Percentiles rank a stretch among this genome's conserved stretches.
Evolutionary conservation across 2,113 vertebrate species (phyloP).

Genomic region (Uria lomvia): DNA sequence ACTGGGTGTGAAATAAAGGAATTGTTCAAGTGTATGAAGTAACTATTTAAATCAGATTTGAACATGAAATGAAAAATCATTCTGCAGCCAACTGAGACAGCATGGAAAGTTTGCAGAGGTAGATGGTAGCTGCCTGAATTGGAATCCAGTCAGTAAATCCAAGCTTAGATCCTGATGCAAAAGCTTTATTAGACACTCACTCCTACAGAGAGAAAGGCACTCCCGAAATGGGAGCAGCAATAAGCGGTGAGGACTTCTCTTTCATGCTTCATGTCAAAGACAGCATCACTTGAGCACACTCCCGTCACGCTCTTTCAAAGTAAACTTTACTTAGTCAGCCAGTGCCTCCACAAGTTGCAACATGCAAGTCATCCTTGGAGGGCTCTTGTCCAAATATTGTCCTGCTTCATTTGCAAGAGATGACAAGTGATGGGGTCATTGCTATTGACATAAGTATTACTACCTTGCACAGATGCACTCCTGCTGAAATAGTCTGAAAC

Average conservation of each 20-base stretch:
- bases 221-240: background rate
- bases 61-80: constrained; percentile 22
- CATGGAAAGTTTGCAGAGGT: background rate
- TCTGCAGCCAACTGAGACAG: background rate
- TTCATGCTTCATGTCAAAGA: background rate
- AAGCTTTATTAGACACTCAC: background rate
- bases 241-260: background rate
- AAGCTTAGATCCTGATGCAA: background rate
- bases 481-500: background rate
- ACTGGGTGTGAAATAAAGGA: constrained; percentile 8
- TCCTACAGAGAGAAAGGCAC: background rate
- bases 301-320: background rate
- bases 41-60: constrained; percentile 8
- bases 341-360: background rate
- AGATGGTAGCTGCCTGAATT: background rate
- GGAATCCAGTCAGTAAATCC: constrained; percentile 9
- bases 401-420: background rate
- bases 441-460: background rate
- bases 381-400: background rate
- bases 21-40: constrained; percentile 20
- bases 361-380: background rate
- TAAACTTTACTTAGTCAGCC: background rate
- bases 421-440: background rate
- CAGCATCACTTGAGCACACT: background rate
- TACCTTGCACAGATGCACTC: background rate